Conservation (phyloP, 2,113 vertebrate species). For the Myiozetetes cayanensis region DNA sequence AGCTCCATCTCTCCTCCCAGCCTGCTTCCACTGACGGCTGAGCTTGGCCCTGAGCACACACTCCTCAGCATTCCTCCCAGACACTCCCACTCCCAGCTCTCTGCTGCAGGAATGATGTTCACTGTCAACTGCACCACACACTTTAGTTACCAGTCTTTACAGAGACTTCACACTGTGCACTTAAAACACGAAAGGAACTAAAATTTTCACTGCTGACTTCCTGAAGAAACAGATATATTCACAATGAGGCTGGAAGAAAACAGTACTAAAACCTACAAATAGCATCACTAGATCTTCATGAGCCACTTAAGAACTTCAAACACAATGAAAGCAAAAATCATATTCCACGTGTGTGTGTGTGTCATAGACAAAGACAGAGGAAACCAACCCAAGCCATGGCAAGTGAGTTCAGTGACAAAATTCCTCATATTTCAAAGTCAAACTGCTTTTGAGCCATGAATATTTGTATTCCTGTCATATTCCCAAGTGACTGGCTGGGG, state of each 20-base stretch:
- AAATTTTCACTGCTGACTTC: neutral
- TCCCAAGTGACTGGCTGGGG: neutral
- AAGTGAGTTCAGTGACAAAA: neutral
- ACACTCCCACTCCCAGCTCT: neutral
- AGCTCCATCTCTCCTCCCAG: neutral
- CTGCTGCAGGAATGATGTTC: neutral
- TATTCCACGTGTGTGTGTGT: rapidly evolving
- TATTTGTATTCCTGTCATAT: neutral
- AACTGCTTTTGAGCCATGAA: neutral
- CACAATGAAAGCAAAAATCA: neutral
- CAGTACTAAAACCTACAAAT: neutral
- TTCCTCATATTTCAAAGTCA: neutral
- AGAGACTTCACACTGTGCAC: neutral
- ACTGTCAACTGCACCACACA: neutral
- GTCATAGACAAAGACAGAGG: neutral
- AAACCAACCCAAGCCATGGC: neutral
- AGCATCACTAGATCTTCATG: neutral
- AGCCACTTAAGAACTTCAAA: neutral
- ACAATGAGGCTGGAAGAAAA: neutral
- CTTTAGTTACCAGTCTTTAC: neutral
- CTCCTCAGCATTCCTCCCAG: neutral
- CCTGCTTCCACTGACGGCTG: neutral
- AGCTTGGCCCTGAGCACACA: neutral
- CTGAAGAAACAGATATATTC: neutral
- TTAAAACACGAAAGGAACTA: neutral